Evolutionary conservation across 2,888 invertebrate genomes (phyloP).

Genomic region (Stegana nigrithorax): DNA sequence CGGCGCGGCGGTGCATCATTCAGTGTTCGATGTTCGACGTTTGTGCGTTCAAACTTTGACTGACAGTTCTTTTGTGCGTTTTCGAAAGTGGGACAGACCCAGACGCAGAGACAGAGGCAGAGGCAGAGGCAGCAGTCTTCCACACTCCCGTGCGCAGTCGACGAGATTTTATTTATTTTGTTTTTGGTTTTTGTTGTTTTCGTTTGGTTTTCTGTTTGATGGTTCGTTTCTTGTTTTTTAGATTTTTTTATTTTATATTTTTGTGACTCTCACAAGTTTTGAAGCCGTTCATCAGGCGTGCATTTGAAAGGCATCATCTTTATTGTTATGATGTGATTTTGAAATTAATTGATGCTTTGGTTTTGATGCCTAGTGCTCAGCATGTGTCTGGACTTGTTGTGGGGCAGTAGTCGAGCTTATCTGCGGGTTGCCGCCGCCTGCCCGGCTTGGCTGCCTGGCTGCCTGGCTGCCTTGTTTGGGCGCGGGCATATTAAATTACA

Average conservation of each 20-base stretch:
- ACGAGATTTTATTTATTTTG: constrained; percentile 41
- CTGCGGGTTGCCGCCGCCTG: background rate
- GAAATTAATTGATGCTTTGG: constrained; percentile 49
- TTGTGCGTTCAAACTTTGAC: no score
- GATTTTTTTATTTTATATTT: constrained; percentile 56
- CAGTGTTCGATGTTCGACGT: no score
- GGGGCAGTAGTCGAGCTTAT: background rate
- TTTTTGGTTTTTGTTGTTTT: background rate
- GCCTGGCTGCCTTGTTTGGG: constrained; percentile 31
- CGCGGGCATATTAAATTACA: constrained; percentile 27
- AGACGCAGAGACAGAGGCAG: background rate
- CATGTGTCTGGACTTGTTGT: background rate
- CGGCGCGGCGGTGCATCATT: no score
- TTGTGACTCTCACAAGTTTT: no score
- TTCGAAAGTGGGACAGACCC: no score
- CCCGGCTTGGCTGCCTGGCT: background rate
- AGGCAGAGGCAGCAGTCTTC: background rate
- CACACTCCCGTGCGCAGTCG: background rate
- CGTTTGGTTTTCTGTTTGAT: background rate
- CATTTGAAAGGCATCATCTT: constrained; percentile 46
- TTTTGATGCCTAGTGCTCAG: background rate
- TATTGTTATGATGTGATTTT: constrained; percentile 59
- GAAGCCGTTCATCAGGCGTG: no score
- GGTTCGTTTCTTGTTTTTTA: background rate
- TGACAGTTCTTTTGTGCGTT: no score